These are phyloP conservation scores for Minunthozetes semirufus DNA, from an alignment of 2,888 invertebrate genomes.

Conservation along the genomic window DNA sequence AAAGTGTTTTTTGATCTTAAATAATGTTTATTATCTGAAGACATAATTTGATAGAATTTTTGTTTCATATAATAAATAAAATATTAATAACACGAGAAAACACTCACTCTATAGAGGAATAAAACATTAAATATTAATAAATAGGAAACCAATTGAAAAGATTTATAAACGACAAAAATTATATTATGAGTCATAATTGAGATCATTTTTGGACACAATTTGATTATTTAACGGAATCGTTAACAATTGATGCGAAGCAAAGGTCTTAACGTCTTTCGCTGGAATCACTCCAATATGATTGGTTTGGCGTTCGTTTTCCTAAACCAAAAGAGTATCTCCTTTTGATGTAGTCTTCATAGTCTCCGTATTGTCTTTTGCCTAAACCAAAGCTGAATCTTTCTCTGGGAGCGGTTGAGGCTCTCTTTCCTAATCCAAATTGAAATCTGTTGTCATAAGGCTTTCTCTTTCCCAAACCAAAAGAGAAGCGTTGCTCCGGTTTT, in stretches of 20 bases:
- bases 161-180: no score
- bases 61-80: no score
- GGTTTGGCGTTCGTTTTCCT: not conserved
- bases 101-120: no score
- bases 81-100: no score
- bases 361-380: not conserved
- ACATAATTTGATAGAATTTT: no score
- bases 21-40: no score
- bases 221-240: no score
- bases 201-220: no score
- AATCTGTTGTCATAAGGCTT: not conserved
- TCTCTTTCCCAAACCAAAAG: constrained; percentile 31
- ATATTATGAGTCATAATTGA: no score
- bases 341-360: not conserved
- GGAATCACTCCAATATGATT: not conserved
- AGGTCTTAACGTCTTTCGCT: not conserved
- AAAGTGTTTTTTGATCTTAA: no score
- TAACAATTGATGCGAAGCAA: not conserved
- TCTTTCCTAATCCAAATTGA: constrained; percentile 12
- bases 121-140: no score
- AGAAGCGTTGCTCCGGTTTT: not conserved
- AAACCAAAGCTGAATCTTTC: not conserved
- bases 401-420: not conserved
- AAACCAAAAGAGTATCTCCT: constrained; percentile 1
- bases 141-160: no score